These are phyloP conservation scores for Nudaria mundana DNA, from an alignment of 2,888 invertebrate species.

Conservation along the genomic window DNA sequence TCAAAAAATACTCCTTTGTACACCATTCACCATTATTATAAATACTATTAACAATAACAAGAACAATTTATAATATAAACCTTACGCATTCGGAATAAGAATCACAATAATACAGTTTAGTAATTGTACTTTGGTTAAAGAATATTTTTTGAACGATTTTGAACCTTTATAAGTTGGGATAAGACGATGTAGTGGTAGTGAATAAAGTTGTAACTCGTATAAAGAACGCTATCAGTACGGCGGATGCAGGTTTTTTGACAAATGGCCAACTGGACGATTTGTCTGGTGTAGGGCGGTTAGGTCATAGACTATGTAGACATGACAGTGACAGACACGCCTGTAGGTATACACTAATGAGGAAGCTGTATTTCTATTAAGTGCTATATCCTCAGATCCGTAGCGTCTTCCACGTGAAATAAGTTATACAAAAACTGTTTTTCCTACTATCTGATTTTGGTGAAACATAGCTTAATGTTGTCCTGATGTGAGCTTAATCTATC, in stretches of 20 bases:
- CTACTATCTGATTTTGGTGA: no score
- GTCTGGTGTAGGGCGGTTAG: conserved; percentile 71
- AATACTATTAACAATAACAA: conserved; percentile 10
- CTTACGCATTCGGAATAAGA: conserved; percentile 10
- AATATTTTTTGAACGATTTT: conserved; percentile 26
- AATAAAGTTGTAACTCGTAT: conserved; percentile 41
- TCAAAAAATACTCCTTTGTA: conserved; percentile 38
- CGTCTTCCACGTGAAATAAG: no score
- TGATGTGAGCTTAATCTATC: no score
- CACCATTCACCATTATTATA: conserved; percentile 35
- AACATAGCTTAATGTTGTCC: no score
- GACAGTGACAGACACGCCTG: not conserved
- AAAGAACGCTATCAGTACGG: conserved; percentile 70
- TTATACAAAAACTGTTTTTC: no score
- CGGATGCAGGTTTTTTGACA: conserved; percentile 81
- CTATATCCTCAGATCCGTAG: no score
- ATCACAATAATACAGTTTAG: conserved; percentile 4
- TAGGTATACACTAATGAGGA: not conserved
- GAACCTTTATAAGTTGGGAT: conserved; percentile 36
- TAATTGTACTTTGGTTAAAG: not conserved
- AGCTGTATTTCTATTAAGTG: no score
- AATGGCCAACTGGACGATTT: conserved; percentile 78
- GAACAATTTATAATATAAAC: conserved; percentile 10
- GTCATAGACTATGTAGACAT: conserved; percentile 51
- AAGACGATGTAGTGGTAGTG: conserved; percentile 29